Conservation (phyloP, 2,888 invertebrate species). For the Epistrophella euchroma region DNA sequence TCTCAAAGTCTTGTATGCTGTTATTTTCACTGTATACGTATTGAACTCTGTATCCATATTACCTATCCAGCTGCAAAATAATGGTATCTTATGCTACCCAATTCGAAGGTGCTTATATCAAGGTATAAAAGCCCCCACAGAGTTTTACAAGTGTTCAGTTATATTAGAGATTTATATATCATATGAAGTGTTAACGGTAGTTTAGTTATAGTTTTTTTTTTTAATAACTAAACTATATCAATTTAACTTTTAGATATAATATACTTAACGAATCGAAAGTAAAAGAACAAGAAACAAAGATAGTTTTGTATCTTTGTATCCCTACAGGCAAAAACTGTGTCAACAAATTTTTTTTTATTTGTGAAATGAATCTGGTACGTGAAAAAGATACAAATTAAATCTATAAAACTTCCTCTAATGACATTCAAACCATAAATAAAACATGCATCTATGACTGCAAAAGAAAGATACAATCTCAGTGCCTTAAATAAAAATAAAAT, state of each 20-base stretch:
- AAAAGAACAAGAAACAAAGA: slow-evolving; percentile 46
- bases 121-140: slow-evolving; percentile 81
- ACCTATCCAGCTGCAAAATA: slow-evolving; percentile 67
- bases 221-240: slow-evolving; percentile 46
- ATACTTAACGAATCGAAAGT: not conserved
- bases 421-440: slow-evolving; percentile 30
- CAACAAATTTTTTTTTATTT: slow-evolving; percentile 21
- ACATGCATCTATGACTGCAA: not conserved
- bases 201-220: slow-evolving; percentile 42
- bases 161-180: slow-evolving; percentile 78
- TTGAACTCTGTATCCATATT: slow-evolving; percentile 47
- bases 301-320: slow-evolving; percentile 39
- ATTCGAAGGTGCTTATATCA: slow-evolving; percentile 69
- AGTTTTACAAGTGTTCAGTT: slow-evolving; percentile 81
- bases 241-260: slow-evolving; percentile 37
- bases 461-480: not conserved
- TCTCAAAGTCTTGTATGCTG: slow-evolving; percentile 40
- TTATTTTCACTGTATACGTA: slow-evolving; percentile 54
- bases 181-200: slow-evolving; percentile 70
- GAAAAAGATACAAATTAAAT: not conserved
- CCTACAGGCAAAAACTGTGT: slow-evolving; percentile 22
- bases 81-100: slow-evolving; percentile 59
- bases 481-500: not conserved
- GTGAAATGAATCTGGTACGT: slow-evolving; percentile 66
- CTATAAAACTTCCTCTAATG: slow-evolving; percentile 6